phyloP scores from a whole-genome alignment of 2,797 vertebrate genomes.

The Jordanella pulchra region DNA sequence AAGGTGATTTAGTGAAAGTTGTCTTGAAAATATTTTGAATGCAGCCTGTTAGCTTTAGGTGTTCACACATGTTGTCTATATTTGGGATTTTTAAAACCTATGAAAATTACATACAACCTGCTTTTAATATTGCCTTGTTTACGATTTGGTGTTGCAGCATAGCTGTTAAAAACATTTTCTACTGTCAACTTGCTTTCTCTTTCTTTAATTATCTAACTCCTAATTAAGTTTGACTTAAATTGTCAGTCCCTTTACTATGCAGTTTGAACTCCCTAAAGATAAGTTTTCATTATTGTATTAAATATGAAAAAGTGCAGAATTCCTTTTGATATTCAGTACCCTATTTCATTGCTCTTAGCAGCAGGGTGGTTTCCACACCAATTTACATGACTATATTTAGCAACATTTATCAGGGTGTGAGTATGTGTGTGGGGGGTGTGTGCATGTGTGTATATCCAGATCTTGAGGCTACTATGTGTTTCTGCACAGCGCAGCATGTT shows the following conservation, averaged over 20 bases:
- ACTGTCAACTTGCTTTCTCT: background rate
- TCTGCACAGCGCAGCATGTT: too few relatives aligned
- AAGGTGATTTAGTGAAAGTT: background rate
- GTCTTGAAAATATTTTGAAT: background rate
- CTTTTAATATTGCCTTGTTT: background rate
- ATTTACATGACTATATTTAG: conserved; percentile 22
- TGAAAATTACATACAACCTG: background rate
- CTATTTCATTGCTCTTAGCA: background rate
- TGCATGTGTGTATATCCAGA: background rate
- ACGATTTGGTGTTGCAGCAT: too few relatives aligned
- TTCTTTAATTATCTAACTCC: background rate
- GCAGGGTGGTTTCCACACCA: conserved; percentile 10
- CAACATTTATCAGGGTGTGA: background rate
- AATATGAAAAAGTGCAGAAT: conserved; percentile 2
- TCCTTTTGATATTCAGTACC: conserved; percentile 12
- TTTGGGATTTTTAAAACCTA: background rate
- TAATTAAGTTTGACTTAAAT: background rate
- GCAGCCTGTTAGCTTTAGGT: too few relatives aligned
- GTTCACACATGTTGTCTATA: too few relatives aligned
- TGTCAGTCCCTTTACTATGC: background rate
- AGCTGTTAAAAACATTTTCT: too few relatives aligned
- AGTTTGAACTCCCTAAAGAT: conserved; percentile 10
- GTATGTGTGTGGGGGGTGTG: background rate
- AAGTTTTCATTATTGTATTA: background rate
- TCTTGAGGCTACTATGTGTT: too few relatives aligned